These are phyloP conservation scores for Rousettus madagascariensis DNA, from an alignment of 2,797 vertebrate genomes.

Conservation along the genomic window DNA sequence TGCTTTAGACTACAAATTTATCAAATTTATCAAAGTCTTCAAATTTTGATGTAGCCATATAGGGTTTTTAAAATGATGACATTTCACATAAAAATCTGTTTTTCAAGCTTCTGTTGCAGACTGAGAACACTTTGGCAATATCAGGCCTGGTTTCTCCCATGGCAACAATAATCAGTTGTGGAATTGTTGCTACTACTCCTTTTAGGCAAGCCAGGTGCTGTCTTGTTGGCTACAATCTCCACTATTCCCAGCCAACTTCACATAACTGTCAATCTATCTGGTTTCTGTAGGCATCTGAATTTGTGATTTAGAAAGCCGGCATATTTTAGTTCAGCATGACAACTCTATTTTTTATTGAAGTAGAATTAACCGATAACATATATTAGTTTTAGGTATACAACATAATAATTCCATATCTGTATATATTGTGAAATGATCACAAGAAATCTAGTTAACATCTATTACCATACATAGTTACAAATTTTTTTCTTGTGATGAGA, in stretches of 20 bases:
- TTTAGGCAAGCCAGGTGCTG: not conserved
- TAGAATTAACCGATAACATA: not conserved
- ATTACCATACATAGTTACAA: not conserved
- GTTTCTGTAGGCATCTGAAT: not conserved
- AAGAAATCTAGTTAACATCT: not conserved
- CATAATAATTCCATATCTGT: not conserved
- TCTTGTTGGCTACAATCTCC: not conserved
- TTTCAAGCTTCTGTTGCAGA: not conserved
- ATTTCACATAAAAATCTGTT: not conserved
- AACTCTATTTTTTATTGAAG: not conserved
- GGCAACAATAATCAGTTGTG: not conserved
- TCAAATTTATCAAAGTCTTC: not conserved
- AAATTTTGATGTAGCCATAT: not conserved
- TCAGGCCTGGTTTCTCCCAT: not conserved
- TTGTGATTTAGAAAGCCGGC: not conserved
- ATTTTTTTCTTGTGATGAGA: not conserved
- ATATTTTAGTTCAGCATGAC: not conserved
- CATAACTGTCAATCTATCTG: not conserved
- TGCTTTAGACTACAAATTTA: not conserved
- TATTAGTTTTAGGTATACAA: not conserved
- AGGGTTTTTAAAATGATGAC: not conserved
- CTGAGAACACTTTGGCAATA: not conserved
- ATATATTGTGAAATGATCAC: not conserved
- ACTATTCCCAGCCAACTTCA: not conserved
- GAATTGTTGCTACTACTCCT: not conserved